phyloP scores from a whole-genome alignment of 2,888 invertebrate genomes.

The Linyphia triangularis region DNA sequence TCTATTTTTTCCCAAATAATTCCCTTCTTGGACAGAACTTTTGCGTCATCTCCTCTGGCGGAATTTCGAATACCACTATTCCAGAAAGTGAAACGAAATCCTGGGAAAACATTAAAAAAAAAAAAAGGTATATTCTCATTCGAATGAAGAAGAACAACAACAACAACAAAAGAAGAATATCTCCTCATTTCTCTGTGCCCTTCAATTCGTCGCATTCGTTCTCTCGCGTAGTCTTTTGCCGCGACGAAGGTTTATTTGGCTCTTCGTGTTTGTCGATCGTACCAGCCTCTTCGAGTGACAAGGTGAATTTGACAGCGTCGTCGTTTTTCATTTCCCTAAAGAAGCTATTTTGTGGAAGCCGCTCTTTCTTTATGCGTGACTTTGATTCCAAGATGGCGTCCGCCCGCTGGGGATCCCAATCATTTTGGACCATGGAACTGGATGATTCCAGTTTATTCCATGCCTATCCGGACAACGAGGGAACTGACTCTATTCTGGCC shows the following conservation, averaged over 20 bases:
- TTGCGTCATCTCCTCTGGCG: not conserved
- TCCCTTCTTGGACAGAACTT: not conserved
- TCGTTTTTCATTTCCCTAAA: not conserved
- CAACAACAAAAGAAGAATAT: not conserved
- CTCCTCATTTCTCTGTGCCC: not conserved
- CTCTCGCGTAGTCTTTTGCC: not conserved
- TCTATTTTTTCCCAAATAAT: not conserved
- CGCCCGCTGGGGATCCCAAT: constrained; percentile 36
- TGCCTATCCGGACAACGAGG: not conserved
- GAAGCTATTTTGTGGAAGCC: not conserved
- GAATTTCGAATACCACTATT: not conserved
- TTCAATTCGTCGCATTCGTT: not conserved
- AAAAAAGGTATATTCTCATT: not conserved
- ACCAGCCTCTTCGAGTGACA: not conserved
- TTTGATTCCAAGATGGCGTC: not conserved
- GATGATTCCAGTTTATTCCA: not conserved
- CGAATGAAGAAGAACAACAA: not conserved
- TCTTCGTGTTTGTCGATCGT: not conserved
- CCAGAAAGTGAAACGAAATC: not conserved
- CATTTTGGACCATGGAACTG: constrained; percentile 64
- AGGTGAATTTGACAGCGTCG: not conserved
- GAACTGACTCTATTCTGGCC: constrained; percentile 28
- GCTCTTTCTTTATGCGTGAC: not conserved
- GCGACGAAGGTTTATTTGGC: not conserved
- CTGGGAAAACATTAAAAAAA: not conserved